phyloP scores from a whole-genome alignment of 2,888 invertebrate species.

The Luffia ferchaultella region DNA sequence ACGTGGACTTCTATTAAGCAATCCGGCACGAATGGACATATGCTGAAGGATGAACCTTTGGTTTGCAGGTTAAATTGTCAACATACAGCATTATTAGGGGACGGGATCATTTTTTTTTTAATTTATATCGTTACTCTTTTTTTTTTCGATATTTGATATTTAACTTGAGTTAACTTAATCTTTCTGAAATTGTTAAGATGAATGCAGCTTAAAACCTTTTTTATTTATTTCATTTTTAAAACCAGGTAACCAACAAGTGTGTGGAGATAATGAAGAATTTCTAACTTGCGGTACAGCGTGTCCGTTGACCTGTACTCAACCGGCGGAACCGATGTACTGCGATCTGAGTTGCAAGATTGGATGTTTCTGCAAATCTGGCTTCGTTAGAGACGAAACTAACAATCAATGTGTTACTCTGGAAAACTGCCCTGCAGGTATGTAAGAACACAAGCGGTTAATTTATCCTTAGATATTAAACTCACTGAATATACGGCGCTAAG shows the following conservation, averaged over 20 bases:
- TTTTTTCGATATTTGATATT: background rate
- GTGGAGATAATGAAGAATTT: constrained; percentile 44
- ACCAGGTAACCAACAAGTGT: constrained; percentile 20
- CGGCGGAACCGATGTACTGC: constrained; percentile 29
- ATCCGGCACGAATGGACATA: too few species aligned
- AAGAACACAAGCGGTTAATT: too few species aligned
- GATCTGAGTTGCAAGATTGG: constrained; percentile 45
- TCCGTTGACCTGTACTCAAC: constrained; percentile 38
- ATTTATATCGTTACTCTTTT: background rate
- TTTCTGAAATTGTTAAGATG: background rate
- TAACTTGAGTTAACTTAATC: background rate
- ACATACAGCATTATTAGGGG: too few species aligned
- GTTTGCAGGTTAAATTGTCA: too few species aligned
- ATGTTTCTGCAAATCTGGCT: constrained; percentile 49
- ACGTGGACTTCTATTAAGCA: too few species aligned
- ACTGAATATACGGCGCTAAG: too few species aligned
- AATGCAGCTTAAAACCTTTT: background rate
- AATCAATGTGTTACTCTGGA: constrained; percentile 40
- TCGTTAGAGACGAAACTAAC: constrained; percentile 34
- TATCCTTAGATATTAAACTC: too few species aligned
- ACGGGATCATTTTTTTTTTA: too few species aligned
- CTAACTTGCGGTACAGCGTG: constrained; percentile 43
- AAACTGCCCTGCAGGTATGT: constrained; percentile 41
- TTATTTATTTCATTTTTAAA: background rate
- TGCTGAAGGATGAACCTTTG: too few species aligned